These are phyloP conservation scores for Melanotaenia nigrans DNA, from an alignment of 2,797 vertebrate genomes.

Conservation along the genomic window DNA sequence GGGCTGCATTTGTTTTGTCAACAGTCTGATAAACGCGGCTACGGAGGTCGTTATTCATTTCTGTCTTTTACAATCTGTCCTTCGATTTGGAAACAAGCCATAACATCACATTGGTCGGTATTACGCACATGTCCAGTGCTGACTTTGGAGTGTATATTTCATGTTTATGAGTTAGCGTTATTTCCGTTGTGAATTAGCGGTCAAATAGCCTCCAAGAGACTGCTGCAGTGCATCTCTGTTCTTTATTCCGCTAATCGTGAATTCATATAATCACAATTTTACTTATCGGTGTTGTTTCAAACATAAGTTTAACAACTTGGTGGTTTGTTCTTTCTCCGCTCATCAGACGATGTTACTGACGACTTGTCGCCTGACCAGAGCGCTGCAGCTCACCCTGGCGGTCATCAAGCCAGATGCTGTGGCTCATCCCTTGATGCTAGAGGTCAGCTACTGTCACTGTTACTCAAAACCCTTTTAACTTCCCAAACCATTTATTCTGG, in stretches of 20 bases:
- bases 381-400: constrained; percentile 93
- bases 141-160: not conserved
- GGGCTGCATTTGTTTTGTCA: not conserved
- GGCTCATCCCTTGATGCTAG: constrained; percentile 89
- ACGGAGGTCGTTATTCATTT: not conserved
- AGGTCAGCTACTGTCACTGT: constrained; percentile 76
- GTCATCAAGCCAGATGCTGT: constrained; percentile 92
- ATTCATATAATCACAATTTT: not conserved
- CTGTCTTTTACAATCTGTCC: not conserved
- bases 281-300: not conserved
- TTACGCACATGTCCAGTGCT: fast-evolving
- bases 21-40: not conserved
- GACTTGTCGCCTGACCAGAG: constrained; percentile 65
- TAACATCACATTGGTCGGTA: constrained; percentile 34
- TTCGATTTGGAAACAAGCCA: not conserved
- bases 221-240: not conserved
- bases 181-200: not conserved
- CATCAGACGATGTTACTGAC: constrained; percentile 63
- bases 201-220: not conserved
- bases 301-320: not conserved
- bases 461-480: not conserved
- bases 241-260: not conserved
- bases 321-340: not conserved
- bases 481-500: not conserved
- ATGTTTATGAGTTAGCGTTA: too few species aligned